Evolutionary conservation across 2,888 invertebrate genomes (phyloP), one percentile per base, ranked within the genome.

Genomic region (Lasioglossum figueresi): DNA sequence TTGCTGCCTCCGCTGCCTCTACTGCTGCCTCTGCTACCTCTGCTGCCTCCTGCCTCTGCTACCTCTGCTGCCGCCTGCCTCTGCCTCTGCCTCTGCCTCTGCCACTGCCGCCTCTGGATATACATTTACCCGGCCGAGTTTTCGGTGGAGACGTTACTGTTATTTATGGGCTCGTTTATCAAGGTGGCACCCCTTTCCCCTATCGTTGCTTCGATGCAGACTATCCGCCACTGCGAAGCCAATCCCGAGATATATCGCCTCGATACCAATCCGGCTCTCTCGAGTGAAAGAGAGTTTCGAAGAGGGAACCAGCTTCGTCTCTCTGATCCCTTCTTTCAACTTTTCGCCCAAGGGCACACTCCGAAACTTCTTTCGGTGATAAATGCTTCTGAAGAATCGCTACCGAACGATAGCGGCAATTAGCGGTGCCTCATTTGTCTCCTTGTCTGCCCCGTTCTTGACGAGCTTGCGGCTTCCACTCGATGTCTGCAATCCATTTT

Each of bases 231-330:
- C 91, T 92, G 91, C 92, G 92, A 93, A 95, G 95, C 96, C 96
- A 95, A 96, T 96, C 95, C 94, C 95, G 95, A 96, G 96, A 96
- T 96, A 95, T 96, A 95, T 95, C 96, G 95, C 93, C 93, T 93
- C 94, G 95, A 95, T 94, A 95, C 93, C 93, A 92, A 93, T 94
- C 93, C 93, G 88, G 86, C 83, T 83, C 83, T 80, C 87, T 76
- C 77, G 76, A 80, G 89, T 78, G 86, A 84, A 78, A 86, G 77
- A 85, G 87, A 85, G 87, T 81, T 82, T 79, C 85, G 82, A 80
- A 76, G 81, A 87, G 87, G 85, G 84, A 78, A 72, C 79, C 78
- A 81, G 83, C 88, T 82, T 74, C 83, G 82, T 88, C 89, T 78
- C 82, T 82, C 86, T 90, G 91, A 91, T 91, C 90, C 89, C 87